Conservation (phyloP, 1,140 invertebrate species). For the Trichonephila clavata region DNA sequence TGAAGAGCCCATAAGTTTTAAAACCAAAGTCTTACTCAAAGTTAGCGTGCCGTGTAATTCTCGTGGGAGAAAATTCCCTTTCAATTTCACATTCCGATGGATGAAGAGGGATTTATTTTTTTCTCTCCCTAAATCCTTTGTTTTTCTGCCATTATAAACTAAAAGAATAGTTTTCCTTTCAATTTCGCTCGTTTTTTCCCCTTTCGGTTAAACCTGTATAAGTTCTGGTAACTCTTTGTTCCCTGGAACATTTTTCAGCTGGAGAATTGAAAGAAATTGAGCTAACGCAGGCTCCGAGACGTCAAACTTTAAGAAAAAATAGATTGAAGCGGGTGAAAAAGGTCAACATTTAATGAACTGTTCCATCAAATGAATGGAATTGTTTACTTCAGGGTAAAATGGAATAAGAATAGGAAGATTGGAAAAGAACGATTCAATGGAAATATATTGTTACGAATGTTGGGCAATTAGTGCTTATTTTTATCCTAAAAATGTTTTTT, state of each 20-base stretch:
- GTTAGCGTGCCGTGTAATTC: no score
- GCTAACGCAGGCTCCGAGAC: background rate
- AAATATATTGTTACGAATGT: no score
- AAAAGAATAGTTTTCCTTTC: background rate
- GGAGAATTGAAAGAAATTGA: background rate
- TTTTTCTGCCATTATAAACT: background rate
- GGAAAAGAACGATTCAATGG: background rate
- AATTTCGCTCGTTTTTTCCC: background rate
- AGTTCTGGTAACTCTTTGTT: background rate
- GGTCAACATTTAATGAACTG: background rate
- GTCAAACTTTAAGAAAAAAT: background rate
- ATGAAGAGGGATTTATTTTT: background rate
- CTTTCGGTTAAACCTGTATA: background rate
- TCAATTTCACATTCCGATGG: no score
- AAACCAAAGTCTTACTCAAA: no score
- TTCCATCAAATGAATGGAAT: background rate
- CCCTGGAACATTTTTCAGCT: background rate
- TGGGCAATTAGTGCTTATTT: no score
- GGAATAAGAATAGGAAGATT: background rate
- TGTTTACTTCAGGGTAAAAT: background rate
- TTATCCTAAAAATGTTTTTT: no score
- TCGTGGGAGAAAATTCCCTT: no score
- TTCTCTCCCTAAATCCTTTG: background rate
- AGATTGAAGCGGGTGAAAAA: background rate
- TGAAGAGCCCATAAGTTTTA: no score